phyloP scores from a whole-genome alignment of 2,797 vertebrate species.

The Coracias cyanogaster region DNA sequence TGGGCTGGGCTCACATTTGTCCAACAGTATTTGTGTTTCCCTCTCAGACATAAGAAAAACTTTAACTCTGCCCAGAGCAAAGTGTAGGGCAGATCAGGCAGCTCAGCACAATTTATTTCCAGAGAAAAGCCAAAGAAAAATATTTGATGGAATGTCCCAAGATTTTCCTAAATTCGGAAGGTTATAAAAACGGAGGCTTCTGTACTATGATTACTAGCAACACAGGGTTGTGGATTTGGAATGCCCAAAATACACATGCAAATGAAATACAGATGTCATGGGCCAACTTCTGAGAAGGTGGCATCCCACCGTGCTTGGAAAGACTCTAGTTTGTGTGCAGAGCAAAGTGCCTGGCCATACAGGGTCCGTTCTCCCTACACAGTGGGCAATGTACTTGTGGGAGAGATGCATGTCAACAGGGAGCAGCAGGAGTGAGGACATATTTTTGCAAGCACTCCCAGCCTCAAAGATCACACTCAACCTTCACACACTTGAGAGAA shows the following conservation, averaged over 20 bases:
- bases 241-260: not conserved
- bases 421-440: not conserved
- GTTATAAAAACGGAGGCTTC: constrained; percentile 40
- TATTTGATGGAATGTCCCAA: constrained; percentile 38
- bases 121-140: constrained; percentile 67
- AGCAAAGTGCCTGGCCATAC: not conserved
- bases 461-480: not conserved
- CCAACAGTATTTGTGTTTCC: not conserved
- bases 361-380: not conserved
- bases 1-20: not conserved
- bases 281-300: constrained; percentile 26
- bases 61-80: not conserved
- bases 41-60: constrained; percentile 1
- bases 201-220: constrained; percentile 36
- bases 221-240: constrained; percentile 1
- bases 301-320: not conserved
- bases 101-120: constrained; percentile 68
- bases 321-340: not conserved
- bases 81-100: constrained; percentile 1
- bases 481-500: not conserved
- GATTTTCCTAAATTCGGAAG: constrained; percentile 66
- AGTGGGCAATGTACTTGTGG: not conserved
- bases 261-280: not conserved
- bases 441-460: not conserved
- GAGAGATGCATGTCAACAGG: rapidly evolving